These are phyloP conservation scores for Drosophila lutescens DNA, from an alignment of 2,888 invertebrate genomes.

Conservation along the genomic window DNA sequence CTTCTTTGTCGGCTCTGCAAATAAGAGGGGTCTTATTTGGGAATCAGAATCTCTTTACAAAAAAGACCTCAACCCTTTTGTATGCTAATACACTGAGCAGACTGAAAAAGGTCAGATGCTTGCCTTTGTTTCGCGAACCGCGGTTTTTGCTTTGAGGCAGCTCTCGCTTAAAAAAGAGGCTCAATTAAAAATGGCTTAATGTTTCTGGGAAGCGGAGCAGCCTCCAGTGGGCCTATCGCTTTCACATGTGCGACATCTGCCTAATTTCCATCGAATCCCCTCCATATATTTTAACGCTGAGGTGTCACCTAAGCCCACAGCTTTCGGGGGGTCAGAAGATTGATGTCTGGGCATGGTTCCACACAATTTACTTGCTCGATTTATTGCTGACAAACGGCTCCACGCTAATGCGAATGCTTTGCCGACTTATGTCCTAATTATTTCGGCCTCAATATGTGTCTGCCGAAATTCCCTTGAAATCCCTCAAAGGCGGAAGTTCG, in stretches of 20 bases:
- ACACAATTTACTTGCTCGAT: slow-evolving; percentile 54
- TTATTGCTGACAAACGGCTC: slow-evolving; percentile 56
- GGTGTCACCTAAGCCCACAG: slow-evolving; percentile 25
- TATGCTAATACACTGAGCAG: slow-evolving; percentile 17
- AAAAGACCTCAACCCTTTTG: slow-evolving; percentile 10
- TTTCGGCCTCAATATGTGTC: slow-evolving; percentile 29
- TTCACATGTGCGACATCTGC: slow-evolving; percentile 30
- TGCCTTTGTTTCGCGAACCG: slow-evolving; percentile 12
- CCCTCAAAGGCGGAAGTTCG: not conserved
- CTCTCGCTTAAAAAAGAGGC: slow-evolving; percentile 15
- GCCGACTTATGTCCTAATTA: slow-evolving; percentile 55
- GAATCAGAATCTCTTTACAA: slow-evolving; percentile 11
- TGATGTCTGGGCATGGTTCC: slow-evolving; percentile 52
- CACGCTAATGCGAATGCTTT: slow-evolving; percentile 37
- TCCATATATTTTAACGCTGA: not conserved
- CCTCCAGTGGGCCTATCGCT: too few species aligned
- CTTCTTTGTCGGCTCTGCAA: not conserved
- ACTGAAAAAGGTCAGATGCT: slow-evolving; percentile 24
- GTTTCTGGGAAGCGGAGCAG: not conserved
- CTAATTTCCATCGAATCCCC: slow-evolving; percentile 27
- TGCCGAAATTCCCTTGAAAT: not conserved
- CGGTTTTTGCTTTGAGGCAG: slow-evolving; percentile 25
- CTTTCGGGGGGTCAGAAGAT: slow-evolving; percentile 43
- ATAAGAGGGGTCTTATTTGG: slow-evolving; percentile 9
- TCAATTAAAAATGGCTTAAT: slow-evolving; percentile 43